Percentiles rank a stretch among this genome's conserved stretches.
Conservation (phyloP, 2,888 invertebrate species). For the Erannis defoliaria region DNA sequence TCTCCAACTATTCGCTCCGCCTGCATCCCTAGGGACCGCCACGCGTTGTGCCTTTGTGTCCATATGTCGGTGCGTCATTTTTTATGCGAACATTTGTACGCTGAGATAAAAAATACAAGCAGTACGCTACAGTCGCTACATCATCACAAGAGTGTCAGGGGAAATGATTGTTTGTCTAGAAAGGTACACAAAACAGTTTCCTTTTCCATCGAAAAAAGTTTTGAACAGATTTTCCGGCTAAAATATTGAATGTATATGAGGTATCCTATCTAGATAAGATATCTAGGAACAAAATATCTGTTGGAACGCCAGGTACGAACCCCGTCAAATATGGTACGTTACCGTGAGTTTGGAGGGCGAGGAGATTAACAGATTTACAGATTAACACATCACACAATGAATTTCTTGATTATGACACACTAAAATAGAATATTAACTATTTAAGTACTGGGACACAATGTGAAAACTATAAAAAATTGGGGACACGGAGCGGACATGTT, state of each 20-base stretch:
- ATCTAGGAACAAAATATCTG: neutral
- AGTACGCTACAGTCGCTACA: slow-evolving; percentile 18
- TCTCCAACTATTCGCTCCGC: slow-evolving; percentile 8
- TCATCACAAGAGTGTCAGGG: slow-evolving; percentile 21
- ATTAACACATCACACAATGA: no score
- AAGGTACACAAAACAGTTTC: slow-evolving; percentile 2
- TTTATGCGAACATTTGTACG: slow-evolving; percentile 26
- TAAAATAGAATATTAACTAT: no score
- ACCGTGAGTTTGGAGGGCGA: no score
- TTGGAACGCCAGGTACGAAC: no score
- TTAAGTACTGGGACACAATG: no score
- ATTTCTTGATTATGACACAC: no score
- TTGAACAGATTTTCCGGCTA: neutral
- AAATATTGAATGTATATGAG: neutral
- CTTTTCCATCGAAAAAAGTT: slow-evolving; percentile 1
- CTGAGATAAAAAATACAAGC: slow-evolving; percentile 31
- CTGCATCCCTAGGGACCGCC: slow-evolving; percentile 11
- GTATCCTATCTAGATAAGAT: neutral
- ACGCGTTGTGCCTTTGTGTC: slow-evolving; percentile 24
- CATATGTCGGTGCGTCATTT: slow-evolving; percentile 28
- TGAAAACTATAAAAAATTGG: no score
- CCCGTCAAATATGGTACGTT: no score
- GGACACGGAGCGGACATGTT: no score
- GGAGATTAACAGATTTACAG: no score
- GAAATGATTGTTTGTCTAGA: slow-evolving; percentile 19